phyloP scores from a whole-genome alignment of 35 echinoderm and acorn worm genomes.

The Lytechinus pictus region DNA sequence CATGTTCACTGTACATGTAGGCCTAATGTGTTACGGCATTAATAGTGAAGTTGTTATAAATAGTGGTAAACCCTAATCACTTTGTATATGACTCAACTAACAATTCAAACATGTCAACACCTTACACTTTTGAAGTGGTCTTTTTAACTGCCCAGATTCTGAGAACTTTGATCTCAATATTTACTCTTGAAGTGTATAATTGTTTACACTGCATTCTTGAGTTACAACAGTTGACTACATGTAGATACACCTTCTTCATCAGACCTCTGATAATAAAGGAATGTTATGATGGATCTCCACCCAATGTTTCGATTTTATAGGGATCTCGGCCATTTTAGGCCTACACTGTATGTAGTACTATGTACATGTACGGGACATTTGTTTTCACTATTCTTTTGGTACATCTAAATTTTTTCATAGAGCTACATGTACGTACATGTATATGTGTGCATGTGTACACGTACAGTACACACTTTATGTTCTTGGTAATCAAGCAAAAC shows the following conservation, averaged over 20 bases:
- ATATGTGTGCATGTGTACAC: no score
- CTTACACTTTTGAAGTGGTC: neutral
- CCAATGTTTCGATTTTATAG: neutral
- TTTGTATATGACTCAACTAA: no score
- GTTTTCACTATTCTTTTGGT: no score
- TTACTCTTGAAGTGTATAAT: neutral
- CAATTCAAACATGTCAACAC: neutral
- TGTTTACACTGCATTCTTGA: neutral
- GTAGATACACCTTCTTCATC: neutral
- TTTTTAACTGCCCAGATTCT: neutral
- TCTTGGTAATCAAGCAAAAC: no score
- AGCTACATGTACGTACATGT: no score
- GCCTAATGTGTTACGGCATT: no score
- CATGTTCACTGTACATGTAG: no score
- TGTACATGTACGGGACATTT: no score
- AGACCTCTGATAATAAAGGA: constrained; percentile 3
- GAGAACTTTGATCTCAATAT: constrained; percentile 8
- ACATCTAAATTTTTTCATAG: no score
- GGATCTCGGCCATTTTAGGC: neutral
- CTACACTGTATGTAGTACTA: no score
- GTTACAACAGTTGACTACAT: neutral
- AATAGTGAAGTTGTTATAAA: neutral
- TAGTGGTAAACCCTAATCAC: neutral
- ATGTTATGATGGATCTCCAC: neutral
- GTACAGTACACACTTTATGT: no score